Evolutionary conservation across 2,888 invertebrate genomes (phyloP).

Genomic region (Heliconius sara): DNA sequence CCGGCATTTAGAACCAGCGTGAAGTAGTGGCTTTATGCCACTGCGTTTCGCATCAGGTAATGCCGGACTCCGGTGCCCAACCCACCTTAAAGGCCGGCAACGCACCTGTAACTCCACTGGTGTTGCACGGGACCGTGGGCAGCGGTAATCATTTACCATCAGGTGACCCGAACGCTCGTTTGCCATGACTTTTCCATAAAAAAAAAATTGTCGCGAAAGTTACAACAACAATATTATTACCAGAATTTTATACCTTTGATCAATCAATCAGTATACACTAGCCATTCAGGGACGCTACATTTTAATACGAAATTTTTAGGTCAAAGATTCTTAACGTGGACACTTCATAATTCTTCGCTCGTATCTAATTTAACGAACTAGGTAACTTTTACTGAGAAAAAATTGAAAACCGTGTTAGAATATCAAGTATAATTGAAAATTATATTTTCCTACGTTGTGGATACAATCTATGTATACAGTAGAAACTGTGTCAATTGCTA

Average conservation of each 20-base stretch:
- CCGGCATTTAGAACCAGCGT: too few relatives aligned
- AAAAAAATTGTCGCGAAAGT: too few relatives aligned
- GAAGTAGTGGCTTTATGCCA: too few relatives aligned
- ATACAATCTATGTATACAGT: neutral
- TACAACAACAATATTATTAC: neutral
- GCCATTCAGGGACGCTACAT: neutral
- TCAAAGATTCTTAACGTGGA: slow-evolving; percentile 1
- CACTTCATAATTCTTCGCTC: slow-evolving; percentile 17
- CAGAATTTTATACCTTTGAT: neutral
- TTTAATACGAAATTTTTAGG: neutral
- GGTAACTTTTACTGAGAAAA: slow-evolving; percentile 4
- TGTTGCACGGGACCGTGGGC: too few relatives aligned
- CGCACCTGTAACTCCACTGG: too few relatives aligned
- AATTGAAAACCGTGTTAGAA: neutral
- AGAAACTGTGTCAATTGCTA: neutral
- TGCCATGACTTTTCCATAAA: too few relatives aligned
- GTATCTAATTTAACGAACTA: slow-evolving; percentile 18
- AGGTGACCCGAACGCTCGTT: too few relatives aligned
- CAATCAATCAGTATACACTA: neutral
- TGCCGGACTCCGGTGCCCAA: too few relatives aligned
- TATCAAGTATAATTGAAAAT: slow-evolving; percentile 9
- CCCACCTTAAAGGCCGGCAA: too few relatives aligned
- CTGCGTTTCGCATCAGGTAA: too few relatives aligned
- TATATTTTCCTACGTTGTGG: neutral
- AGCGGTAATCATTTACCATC: too few relatives aligned